phyloP scores from a whole-genome alignment of 2,888 invertebrate species.

The Ectemnius lituratus region DNA sequence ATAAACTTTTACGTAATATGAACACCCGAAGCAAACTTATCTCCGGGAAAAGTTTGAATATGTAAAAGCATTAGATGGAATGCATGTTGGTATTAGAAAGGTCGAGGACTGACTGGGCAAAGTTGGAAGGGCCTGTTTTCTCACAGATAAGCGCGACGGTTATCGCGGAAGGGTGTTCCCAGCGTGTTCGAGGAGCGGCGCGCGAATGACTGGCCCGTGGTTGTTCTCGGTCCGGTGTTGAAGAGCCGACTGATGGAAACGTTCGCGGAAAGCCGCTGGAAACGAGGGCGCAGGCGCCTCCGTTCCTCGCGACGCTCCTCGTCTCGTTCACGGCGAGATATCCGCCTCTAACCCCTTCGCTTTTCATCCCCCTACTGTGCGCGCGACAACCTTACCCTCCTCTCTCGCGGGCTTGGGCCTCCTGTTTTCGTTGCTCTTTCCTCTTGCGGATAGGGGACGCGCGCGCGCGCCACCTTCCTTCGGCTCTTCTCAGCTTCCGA shows the following conservation, averaged over 20 bases:
- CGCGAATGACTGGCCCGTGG: conserved; percentile 47
- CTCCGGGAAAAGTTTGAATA: no score
- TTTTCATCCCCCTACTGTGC: not conserved
- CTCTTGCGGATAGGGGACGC: not conserved
- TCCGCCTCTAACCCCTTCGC: conserved; percentile 13
- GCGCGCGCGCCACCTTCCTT: not conserved
- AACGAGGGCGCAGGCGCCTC: conserved; percentile 62
- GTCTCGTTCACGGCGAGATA: conserved; percentile 20
- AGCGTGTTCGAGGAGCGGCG: conserved; percentile 43
- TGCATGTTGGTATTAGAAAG: no score
- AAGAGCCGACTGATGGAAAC: conserved; percentile 74
- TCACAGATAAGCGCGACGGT: no score
- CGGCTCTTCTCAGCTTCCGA: conserved; percentile 34
- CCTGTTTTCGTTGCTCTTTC: not conserved
- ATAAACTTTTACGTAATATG: no score
- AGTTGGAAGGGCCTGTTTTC: no score
- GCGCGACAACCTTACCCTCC: not conserved
- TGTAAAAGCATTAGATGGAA: no score
- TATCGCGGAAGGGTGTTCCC: conserved; percentile 49
- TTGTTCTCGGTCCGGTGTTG: conserved; percentile 74
- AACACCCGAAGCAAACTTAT: no score
- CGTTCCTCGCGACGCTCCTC: conserved; percentile 39
- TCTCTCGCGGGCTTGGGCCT: not conserved
- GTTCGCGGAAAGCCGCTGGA: conserved; percentile 61
- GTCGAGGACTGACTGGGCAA: no score